These are phyloP conservation scores for Festucalex cinctus DNA, from an alignment of 2,113 vertebrate species.

Conservation along the genomic window DNA sequence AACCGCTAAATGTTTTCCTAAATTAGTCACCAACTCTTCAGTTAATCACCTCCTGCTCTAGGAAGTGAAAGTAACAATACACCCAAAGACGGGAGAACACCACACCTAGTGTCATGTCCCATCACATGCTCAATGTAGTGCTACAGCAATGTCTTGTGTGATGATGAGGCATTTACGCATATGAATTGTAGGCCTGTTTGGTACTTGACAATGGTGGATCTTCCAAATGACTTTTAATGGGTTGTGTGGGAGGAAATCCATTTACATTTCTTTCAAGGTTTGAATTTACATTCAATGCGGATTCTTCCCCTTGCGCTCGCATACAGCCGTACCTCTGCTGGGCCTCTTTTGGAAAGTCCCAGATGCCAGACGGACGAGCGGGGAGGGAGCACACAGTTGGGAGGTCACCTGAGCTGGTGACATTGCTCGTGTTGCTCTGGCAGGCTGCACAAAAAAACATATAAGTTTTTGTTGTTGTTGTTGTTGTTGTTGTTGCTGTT, in stretches of 20 bases:
- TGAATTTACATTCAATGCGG: constrained; percentile 13
- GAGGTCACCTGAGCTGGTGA: constrained; percentile 63
- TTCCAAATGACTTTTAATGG: not conserved
- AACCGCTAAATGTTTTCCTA: constrained; percentile 50
- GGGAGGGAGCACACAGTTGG: constrained; percentile 41
- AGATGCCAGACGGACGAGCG: constrained; percentile 60
- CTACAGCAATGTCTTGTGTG: constrained; percentile 1
- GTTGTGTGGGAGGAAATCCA: not conserved
- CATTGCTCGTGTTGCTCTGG: constrained; percentile 42
- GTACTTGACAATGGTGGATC: not conserved
- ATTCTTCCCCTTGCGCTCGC: constrained; percentile 18
- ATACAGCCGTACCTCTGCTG: constrained; percentile 48
- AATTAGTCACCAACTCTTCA: constrained; percentile 60
- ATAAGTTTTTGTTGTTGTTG: not conserved
- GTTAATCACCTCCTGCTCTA: constrained; percentile 52
- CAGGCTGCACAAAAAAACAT: constrained; percentile 6
- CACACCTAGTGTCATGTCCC: constrained; percentile 20
- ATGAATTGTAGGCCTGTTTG: not conserved
- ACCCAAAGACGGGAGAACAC: constrained; percentile 21
- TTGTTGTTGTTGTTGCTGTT: not conserved
- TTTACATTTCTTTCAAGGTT: not conserved
- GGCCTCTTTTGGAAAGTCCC: constrained; percentile 67
- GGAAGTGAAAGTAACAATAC: constrained; percentile 58
- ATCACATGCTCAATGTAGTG: not conserved
- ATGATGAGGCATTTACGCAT: not conserved